Evolutionary conservation across 2,888 invertebrate genomes (phyloP), one percentile per base, ranked within the genome.

Genomic region (Priocnemis perturbator): DNA sequence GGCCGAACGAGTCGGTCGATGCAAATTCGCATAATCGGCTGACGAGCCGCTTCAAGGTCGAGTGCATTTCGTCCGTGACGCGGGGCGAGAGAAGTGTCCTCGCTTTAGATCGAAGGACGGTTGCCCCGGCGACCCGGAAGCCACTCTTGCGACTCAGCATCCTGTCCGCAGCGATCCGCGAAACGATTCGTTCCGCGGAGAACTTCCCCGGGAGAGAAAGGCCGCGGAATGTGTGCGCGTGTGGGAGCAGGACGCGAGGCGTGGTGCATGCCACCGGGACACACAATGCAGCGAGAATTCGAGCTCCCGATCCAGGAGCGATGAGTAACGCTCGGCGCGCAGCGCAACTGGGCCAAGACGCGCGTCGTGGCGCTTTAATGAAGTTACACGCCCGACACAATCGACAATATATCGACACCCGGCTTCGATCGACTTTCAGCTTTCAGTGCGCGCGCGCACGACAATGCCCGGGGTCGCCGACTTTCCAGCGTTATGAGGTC

Each of bases 171-270:
- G 23, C 19, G 56, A 63, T 26, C 47, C 23, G 14, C 23, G n/a
- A 11, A 11, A 11, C 1, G 37, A 37, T 37, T 3, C 37, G 11
- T 9, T 26, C 5, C 11, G 37, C 2, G 47, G 45, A 19, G 52
- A 44, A 45, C 59, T 61, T 60, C 44, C 58, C 30, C 48, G 14
- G 11, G 9, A n/a, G 64, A 60, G 57, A 56, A 60, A 52, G 53
- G 55, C 61, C 19, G 7, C 26, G 72, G 78, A 74, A 76, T 74
- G 57, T 45, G 60, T 74, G 76, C 71, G 71, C 76, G 78, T 57
- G 69, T 66, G 37, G 21, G 52, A 47, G 62, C 7, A 37, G 7
- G 7, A 3, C 37, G 1, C 37, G 65, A 78, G 78, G 78, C 69
- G 78, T 78, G 78, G 74, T 72, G 61, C 65, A 53, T 60, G 64